Base-by-base conservation (phyloP, 2,797 vertebrate genomes). In the Poecilia wingei region DNA sequence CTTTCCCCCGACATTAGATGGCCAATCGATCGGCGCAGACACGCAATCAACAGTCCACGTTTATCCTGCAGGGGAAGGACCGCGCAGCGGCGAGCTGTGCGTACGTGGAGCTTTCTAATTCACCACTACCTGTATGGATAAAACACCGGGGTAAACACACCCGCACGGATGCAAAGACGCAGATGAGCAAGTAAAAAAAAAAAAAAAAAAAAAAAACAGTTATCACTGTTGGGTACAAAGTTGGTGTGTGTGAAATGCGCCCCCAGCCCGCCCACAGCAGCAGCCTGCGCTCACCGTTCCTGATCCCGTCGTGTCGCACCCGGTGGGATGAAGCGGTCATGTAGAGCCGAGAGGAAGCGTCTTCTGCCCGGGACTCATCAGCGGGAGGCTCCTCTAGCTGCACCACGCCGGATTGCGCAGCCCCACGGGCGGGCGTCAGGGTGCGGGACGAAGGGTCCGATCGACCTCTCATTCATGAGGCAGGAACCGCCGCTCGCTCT, bases 401-500 rank as follows among this genome's bases (percentile, higher is more conserved):
- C 4, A 87, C 79, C 84, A 72, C 78, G 82, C 75, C 77, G 61
- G 77, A 55, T 74, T 76, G 88, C 77, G 88, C 77, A 80, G 57
- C 84, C 79, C 81, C 53, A 71, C 79, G 84, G 86, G 83, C 81
- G 84, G 87, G 84, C 82, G 82, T 84, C 79, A 25, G 91, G 87
- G 61, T 79, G 86, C 86, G 43, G 86, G 77, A 72, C 57, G 78
- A 55, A 49, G 79, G 79, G 78, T 88, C 86, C 76, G 86, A 84
- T 85, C 76, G 86, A 84, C 84, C 87, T 88, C 85, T 93, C 93
- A 95, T 92, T 93, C 93, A 92, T 91, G 93, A 85, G 78, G 92
- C 91, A 86, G 73, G 90, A 91, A 79, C 80, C 72, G 75, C 76
- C 73, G 46, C 77, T 86, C 87, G 33, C 86, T 47, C 82, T 85